Evolutionary conservation across 2,113 vertebrate genomes (phyloP).

Genomic region (Leucopsar rothschildi): DNA sequence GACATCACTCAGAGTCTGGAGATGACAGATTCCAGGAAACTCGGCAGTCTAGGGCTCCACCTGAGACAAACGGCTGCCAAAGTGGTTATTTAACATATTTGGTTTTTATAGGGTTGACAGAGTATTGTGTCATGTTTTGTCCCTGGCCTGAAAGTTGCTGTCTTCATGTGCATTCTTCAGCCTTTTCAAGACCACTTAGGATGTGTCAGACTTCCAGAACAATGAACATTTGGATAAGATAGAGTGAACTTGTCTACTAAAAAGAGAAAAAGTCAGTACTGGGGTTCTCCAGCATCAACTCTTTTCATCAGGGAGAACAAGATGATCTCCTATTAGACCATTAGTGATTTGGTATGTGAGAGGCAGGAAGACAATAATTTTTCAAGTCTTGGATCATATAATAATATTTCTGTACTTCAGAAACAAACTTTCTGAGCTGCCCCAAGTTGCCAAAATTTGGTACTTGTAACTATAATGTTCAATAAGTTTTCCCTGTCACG

Average conservation of each 20-base stretch:
- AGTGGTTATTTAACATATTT: neutral
- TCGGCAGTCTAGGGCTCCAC: fast-evolving
- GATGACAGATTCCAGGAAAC: neutral
- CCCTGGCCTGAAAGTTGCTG: neutral
- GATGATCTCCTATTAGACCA: neutral
- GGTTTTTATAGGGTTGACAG: neutral
- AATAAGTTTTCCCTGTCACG: neutral
- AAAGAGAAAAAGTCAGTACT: neutral
- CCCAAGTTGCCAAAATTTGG: neutral
- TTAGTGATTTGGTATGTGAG: neutral
- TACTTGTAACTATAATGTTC: neutral
- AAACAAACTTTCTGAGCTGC: neutral
- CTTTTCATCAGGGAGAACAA: neutral
- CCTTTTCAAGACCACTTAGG: neutral
- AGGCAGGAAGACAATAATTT: neutral
- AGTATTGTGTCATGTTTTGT: neutral
- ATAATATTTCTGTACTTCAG: neutral
- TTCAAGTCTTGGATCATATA: neutral
- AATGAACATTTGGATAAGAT: neutral
- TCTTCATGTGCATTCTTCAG: neutral
- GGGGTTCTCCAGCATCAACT: neutral
- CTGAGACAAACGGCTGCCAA: fast-evolving
- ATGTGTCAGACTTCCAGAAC: neutral
- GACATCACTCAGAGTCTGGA: neutral
- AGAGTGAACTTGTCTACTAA: neutral